A percentile compares a stretch with the other conserved stretches of the same genome.
Conservation (phyloP, 2,888 invertebrate species). For the Metacarcinus magister region DNA sequence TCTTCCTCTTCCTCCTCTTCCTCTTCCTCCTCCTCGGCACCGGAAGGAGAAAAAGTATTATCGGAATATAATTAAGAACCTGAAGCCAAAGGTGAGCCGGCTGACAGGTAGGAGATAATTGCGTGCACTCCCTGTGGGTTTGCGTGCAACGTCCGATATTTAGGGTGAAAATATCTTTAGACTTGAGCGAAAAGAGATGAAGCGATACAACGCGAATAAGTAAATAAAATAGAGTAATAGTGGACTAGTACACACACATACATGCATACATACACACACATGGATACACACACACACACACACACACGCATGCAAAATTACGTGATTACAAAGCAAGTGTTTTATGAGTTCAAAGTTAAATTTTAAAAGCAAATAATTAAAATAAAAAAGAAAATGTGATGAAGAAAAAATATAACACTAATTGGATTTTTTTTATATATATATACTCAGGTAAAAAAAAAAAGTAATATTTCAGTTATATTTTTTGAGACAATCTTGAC, state of each 20-base stretch:
- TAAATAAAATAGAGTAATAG: too few relatives aligned
- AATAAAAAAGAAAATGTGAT: neutral
- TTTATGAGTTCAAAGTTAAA: neutral
- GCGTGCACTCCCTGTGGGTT: neutral
- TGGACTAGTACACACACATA: neutral
- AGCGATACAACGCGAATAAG: too few relatives aligned
- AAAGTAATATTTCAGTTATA: too few relatives aligned
- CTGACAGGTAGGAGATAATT: conserved; percentile 57
- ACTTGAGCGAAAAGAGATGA: neutral
- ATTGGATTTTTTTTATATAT: neutral
- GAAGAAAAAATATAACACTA: neutral
- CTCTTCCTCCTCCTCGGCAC: conserved; percentile 20
- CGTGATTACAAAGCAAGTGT: neutral
- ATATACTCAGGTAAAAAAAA: too few relatives aligned
- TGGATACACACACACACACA: neutral
- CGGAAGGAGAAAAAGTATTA: neutral
- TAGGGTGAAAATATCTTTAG: neutral
- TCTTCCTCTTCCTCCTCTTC: conserved; percentile 50
- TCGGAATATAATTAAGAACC: conserved; percentile 34
- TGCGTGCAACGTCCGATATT: neutral
- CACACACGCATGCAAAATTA: neutral
- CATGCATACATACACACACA: neutral
- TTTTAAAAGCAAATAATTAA: neutral
- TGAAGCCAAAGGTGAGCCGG: neutral
- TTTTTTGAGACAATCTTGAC: too few relatives aligned